These are phyloP conservation scores for Hipposideros armiger DNA, from an alignment of 2,113 vertebrate species.

Conservation along the genomic window DNA sequence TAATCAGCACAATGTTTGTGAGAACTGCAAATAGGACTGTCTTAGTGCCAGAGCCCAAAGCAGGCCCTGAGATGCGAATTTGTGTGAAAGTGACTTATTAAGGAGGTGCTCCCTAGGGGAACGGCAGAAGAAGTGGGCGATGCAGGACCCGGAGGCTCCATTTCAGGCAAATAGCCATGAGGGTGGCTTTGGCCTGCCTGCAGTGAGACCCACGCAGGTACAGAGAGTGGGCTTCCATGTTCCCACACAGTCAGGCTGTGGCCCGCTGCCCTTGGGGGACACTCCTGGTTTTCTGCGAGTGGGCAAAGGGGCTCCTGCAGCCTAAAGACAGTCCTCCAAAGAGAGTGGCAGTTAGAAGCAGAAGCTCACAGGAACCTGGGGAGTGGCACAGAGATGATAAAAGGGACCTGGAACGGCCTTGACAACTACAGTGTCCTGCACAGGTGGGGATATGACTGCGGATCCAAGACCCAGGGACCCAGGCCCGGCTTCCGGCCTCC, in stretches of 20 bases:
- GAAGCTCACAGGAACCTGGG: background rate
- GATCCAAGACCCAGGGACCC: no score
- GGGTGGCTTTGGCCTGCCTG: background rate
- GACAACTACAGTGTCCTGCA: accelerated
- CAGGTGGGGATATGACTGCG: accelerated
- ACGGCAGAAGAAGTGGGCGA: accelerated
- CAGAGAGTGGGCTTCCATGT: background rate
- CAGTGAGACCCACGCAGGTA: background rate
- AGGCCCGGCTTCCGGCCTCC: accelerated
- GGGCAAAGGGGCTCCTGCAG: background rate
- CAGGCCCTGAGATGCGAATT: background rate
- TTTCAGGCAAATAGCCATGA: background rate
- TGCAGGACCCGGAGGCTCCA: no score
- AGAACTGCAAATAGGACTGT: background rate
- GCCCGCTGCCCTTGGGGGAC: background rate
- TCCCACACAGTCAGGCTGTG: accelerated
- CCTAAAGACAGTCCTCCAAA: background rate
- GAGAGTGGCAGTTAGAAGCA: background rate
- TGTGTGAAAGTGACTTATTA: background rate
- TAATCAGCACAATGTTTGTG: background rate
- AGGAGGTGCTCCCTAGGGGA: background rate
- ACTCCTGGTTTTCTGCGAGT: background rate
- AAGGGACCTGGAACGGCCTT: background rate
- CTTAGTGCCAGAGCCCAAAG: background rate
- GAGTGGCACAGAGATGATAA: background rate